These are phyloP conservation scores for Rhyacophila brunnea DNA, from an alignment of 1,140 invertebrate genomes.

Conservation along the genomic window DNA sequence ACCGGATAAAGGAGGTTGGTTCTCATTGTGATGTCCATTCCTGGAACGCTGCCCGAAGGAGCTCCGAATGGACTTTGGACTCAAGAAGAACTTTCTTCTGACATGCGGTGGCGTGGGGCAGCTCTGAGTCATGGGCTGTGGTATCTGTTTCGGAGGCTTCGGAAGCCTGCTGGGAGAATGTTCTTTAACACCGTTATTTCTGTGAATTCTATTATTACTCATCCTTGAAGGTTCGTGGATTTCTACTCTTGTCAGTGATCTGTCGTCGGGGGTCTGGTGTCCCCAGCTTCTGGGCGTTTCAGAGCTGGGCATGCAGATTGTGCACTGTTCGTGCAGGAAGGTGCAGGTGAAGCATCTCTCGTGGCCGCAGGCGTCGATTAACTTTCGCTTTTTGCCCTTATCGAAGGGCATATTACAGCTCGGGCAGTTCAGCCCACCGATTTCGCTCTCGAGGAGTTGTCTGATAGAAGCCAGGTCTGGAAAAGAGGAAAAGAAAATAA, in stretches of 20 bases:
- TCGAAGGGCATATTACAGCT: conserved; percentile 91
- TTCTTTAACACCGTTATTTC: conserved; percentile 44
- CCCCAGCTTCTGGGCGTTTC: conserved; percentile 52
- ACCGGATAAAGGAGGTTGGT: conserved; percentile 66
- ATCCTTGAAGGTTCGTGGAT: conserved; percentile 28
- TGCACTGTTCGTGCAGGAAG: conserved; percentile 86
- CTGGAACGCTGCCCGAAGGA: conserved; percentile 60
- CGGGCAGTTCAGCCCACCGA: conserved; percentile 66
- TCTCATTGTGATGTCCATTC: conserved; percentile 49
- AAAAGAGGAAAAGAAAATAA: conserved; percentile 15
- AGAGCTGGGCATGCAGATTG: conserved; percentile 68
- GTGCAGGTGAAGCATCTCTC: conserved; percentile 92
- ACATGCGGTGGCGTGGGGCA: conserved; percentile 79
- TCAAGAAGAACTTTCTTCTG: conserved; percentile 76
- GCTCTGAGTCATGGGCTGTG: conserved; percentile 56
- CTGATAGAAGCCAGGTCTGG: conserved; percentile 31
- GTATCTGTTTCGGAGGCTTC: conserved; percentile 47
- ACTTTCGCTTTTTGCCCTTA: conserved; percentile 89
- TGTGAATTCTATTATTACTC: conserved; percentile 30
- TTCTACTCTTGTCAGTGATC: conserved; percentile 35
- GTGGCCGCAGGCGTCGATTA: conserved; percentile 93
- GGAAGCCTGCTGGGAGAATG: conserved; percentile 37
- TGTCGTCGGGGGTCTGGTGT: conserved; percentile 39
- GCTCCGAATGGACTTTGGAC: conserved; percentile 71
- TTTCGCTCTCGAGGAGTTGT: conserved; percentile 35